Evolutionary conservation across 2,888 invertebrate species (phyloP), one percentile per base, ranked within the genome.

Genomic region (Himalopsyche anomala): DNA sequence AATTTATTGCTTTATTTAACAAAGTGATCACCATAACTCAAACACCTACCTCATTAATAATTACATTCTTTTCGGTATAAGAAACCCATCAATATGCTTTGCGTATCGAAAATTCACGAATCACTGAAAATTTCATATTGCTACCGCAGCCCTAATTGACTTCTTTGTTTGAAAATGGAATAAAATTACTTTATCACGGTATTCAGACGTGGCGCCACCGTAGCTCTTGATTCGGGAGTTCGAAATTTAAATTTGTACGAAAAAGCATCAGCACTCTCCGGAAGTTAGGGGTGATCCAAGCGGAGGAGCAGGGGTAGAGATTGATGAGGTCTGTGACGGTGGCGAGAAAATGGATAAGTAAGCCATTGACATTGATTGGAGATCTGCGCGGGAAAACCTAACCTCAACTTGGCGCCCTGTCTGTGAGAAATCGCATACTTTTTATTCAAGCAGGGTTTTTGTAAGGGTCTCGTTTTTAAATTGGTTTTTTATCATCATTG

Each of bases 321-420:
- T 87, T 87, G 87, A 87, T 87, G 87, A 85, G 85, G 85, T 85
- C 81, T 83, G 85, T 83, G 84, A 55, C 74, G 74, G 38, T 81
- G 84, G 82, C 69, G 79, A 79, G 86, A 82, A 85, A 84, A 85
- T 80, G 85, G 82, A 85, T 81, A 74, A 55, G 74, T 84, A 45
- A 79, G 82, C 79, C 84, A 82, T 86, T 81, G 82, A 82, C 84
- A 87, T 87, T 85, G 87, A 85, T 87, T 80, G 74, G 38, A 86
- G 84, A 51, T 28, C 19, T 40, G n/a, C 40, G 82, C 74, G 54
- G 74, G 62, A 84, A 84, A 82, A 38, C 80, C 42, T 56, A 83
- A 79, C 82, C 79, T 79, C 38, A 62, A 81, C 80, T 55, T 17
- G 28, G 69, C 42, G 38, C 81, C 38, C 12, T 82, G n/a, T 54